A percentile compares a stretch with the other conserved stretches of the same genome.
These are phyloP conservation scores for Cyanistes caeruleus DNA, from an alignment of 2,113 vertebrate genomes.

Conservation along the genomic window DNA sequence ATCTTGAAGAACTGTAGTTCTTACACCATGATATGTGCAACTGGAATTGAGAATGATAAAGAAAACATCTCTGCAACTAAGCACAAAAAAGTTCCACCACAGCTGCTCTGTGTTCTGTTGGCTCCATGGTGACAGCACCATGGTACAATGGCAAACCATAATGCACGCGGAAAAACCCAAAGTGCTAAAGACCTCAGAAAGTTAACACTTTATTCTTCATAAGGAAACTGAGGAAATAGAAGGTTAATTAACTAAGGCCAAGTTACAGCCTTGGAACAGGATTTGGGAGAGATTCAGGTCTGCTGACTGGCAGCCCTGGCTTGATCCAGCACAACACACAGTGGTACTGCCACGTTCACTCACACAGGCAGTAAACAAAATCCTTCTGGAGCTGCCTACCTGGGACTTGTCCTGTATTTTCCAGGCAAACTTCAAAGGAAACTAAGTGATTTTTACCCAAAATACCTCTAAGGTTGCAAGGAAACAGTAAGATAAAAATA, in stretches of 20 bases:
- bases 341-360: neutral
- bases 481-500: conserved; percentile 16
- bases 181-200: neutral
- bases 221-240: neutral
- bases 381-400: neutral
- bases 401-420: neutral
- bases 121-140: neutral
- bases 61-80: neutral
- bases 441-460: neutral
- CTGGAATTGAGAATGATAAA: neutral
- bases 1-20: neutral
- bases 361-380: neutral
- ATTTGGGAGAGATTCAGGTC: neutral
- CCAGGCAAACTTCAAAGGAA: neutral
- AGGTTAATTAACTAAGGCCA: neutral
- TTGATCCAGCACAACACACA: neutral
- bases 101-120: conserved; percentile 18
- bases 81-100: neutral
- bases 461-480: neutral
- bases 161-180: neutral
- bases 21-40: neutral
- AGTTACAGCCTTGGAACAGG: neutral
- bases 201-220: neutral
- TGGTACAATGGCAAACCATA: neutral
- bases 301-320: neutral